phyloP scores from a whole-genome alignment of 2,113 vertebrate species.

The Leucopsar rothschildi region DNA sequence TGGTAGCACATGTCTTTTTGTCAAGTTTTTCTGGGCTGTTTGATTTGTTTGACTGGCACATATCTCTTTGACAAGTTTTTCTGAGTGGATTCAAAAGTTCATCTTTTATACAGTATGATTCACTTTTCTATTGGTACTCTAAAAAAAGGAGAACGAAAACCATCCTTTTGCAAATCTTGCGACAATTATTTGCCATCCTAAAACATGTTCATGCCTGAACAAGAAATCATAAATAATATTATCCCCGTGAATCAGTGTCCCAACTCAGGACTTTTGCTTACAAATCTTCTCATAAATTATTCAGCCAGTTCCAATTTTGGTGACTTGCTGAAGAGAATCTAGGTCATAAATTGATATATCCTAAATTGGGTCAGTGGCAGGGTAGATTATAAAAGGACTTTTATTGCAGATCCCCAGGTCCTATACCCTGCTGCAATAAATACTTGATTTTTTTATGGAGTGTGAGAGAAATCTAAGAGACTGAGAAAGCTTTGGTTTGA shows the following conservation, averaged over 20 bases:
- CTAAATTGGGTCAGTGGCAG: not conserved
- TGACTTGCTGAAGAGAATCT: constrained; percentile 5
- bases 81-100: not conserved
- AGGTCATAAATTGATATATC: constrained; percentile 29
- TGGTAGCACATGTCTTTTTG: accelerated
- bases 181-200: not conserved
- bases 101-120: not conserved
- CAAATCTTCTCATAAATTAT: constrained; percentile 19
- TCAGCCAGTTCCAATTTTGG: constrained; percentile 16
- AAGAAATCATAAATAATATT: not conserved
- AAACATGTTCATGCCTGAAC: not conserved
- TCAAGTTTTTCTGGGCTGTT: not conserved
- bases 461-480: not conserved
- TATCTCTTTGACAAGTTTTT: not conserved
- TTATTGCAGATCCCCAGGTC: not conserved
- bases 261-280: not conserved
- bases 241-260: not conserved
- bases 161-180: not conserved
- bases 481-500: not conserved
- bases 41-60: not conserved
- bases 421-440: not conserved
- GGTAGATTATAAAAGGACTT: not conserved
- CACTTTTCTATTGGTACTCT: not conserved
- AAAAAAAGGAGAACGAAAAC: not conserved
- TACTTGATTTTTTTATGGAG: not conserved